These are phyloP conservation scores for Platyura marginata DNA, from an alignment of 1,140 invertebrate genomes.

Conservation along the genomic window DNA sequence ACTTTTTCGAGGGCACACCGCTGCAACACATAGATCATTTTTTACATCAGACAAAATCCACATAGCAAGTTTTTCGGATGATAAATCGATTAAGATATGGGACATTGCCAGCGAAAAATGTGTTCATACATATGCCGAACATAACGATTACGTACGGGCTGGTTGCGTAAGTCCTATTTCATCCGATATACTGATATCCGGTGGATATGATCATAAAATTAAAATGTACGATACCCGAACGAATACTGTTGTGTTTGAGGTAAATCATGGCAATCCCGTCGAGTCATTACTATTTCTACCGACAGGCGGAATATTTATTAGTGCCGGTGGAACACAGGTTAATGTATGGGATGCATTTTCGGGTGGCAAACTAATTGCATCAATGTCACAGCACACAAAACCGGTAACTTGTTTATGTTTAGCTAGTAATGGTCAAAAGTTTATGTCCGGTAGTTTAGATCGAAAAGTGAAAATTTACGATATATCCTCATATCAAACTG, in stretches of 20 bases:
- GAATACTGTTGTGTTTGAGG: slow-evolving; percentile 39
- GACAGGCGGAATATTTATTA: slow-evolving; percentile 75
- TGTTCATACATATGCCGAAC: slow-evolving; percentile 41
- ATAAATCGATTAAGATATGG: slow-evolving; percentile 77
- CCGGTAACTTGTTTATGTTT: slow-evolving; percentile 71
- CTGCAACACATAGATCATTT: slow-evolving; percentile 57
- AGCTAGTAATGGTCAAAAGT: slow-evolving; percentile 55
- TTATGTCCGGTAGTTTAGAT: slow-evolving; percentile 82
- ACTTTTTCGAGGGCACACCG: slow-evolving; percentile 33
- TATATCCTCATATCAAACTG: slow-evolving; percentile 62
- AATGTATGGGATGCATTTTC: slow-evolving; percentile 85
- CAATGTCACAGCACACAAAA: slow-evolving; percentile 78
- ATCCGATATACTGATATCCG: slow-evolving; percentile 59
- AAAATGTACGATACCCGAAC: slow-evolving; percentile 77
- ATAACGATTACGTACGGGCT: slow-evolving; percentile 68
- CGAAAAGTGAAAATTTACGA: slow-evolving; percentile 91
- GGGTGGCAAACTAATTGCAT: slow-evolving; percentile 63
- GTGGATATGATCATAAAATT: slow-evolving; percentile 85
- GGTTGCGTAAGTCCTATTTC: slow-evolving; percentile 60
- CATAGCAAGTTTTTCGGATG: slow-evolving; percentile 82
- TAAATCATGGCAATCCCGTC: slow-evolving; percentile 80
- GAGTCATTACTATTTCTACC: slow-evolving; percentile 81
- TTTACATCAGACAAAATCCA: slow-evolving; percentile 64
- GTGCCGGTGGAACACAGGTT: slow-evolving; percentile 80
- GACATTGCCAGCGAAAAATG: slow-evolving; percentile 71